Evolutionary conservation across 2,888 invertebrate species (phyloP).

Genomic region (Apotomis betuletana): DNA sequence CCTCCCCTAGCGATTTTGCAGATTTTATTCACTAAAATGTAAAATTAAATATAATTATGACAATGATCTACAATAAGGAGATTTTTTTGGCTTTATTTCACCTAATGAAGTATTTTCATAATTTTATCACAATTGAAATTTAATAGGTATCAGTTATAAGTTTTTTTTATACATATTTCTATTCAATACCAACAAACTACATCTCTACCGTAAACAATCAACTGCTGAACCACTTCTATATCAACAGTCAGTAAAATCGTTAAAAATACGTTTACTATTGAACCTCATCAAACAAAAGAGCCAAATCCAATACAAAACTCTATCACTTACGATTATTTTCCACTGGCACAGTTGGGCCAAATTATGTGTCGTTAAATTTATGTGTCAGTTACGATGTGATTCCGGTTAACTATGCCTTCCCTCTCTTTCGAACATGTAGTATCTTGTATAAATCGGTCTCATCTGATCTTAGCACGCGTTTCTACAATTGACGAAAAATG

Average conservation of each 20-base stretch:
- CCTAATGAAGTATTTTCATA: no score
- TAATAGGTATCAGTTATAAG: no score
- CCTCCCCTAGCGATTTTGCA: no score
- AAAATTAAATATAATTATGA: no score
- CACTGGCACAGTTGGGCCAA: background rate
- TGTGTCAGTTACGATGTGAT: slow-evolving; percentile 1
- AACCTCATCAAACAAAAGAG: background rate
- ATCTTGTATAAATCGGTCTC: background rate
- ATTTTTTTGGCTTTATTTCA: no score
- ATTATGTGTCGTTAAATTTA: slow-evolving; percentile 22
- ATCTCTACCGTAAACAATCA: slow-evolving; percentile 18
- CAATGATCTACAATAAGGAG: no score
- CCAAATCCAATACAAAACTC: background rate
- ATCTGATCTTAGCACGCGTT: background rate
- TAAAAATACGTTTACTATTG: slow-evolving; percentile 16
- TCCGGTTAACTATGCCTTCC: background rate
- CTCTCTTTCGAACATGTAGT: background rate
- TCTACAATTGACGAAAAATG: slow-evolving; percentile 8
- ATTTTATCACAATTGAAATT: no score
- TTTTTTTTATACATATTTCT: no score
- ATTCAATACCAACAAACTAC: background rate
- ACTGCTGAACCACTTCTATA: slow-evolving; percentile 17
- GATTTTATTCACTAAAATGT: no score
- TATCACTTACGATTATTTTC: background rate
- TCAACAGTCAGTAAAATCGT: slow-evolving; percentile 26